Evolutionary conservation across 2,797 vertebrate genomes (phyloP).

Genomic region (Lates japonicus): DNA sequence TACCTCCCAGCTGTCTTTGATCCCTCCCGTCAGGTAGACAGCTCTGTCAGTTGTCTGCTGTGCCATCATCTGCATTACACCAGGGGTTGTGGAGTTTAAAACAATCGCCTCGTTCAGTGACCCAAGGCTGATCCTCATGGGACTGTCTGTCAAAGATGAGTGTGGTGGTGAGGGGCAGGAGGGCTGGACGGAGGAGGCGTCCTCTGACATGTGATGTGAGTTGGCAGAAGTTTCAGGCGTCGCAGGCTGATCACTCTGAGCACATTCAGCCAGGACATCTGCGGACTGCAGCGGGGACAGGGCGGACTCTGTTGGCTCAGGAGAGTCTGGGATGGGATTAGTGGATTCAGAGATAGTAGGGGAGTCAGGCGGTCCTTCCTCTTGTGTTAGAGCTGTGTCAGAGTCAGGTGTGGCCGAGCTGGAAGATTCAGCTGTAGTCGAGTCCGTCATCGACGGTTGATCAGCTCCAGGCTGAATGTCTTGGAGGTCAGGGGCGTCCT

Average conservation of each 20-base stretch:
- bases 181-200: slow-evolving; percentile 1
- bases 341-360: slow-evolving; percentile 4
- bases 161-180: not conserved
- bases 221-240: not conserved
- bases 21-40: slow-evolving; percentile 66
- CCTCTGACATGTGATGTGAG: slow-evolving; percentile 25
- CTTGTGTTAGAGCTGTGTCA: not conserved
- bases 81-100: not conserved
- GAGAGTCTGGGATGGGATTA: not conserved
- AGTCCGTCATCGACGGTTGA: not conserved
- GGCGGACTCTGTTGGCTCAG: slow-evolving; percentile 4
- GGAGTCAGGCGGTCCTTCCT: slow-evolving; percentile 12
- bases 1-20: slow-evolving; percentile 62
- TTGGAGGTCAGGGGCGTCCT: not conserved
- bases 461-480: slow-evolving; percentile 9
- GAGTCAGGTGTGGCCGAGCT: not conserved
- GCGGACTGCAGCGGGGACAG: not conserved
- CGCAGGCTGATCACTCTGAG: slow-evolving; percentile 9
- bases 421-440: not conserved
- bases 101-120: slow-evolving; percentile 54
- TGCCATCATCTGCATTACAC: not conserved
- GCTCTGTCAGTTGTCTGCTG: slow-evolving; percentile 68
- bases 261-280: slow-evolving; percentile 14
- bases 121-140: slow-evolving; percentile 54
- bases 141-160: slow-evolving; percentile 5